Conservation (phyloP, 2,797 vertebrate species). For the Liparis tanakae region DNA sequence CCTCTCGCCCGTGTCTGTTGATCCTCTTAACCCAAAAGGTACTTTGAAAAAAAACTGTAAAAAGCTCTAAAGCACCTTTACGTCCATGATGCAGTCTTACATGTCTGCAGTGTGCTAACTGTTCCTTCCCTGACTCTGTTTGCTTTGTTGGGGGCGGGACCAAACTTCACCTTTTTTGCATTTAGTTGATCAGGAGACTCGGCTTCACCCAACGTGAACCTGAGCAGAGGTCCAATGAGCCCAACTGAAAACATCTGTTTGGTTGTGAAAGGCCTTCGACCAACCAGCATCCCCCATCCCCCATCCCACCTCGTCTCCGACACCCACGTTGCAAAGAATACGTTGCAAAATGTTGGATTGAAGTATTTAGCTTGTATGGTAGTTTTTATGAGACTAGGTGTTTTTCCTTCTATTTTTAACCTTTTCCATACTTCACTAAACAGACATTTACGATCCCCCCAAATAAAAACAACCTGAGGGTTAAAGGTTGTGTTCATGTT, state of each 20-base stretch:
- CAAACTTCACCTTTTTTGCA: neutral
- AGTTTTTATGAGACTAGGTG: neutral
- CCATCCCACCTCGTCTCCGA: neutral
- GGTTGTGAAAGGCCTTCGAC: neutral
- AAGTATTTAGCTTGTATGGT: neutral
- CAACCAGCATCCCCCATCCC: too few relatives aligned
- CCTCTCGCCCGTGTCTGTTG: too few relatives aligned
- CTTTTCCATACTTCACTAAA: neutral
- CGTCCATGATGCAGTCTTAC: too few relatives aligned
- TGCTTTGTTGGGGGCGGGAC: conserved; percentile 1
- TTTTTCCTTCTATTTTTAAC: neutral
- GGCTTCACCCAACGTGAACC: conserved; percentile 9
- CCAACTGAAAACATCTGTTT: conserved; percentile 14
- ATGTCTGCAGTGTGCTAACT: too few relatives aligned
- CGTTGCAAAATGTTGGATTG: neutral
- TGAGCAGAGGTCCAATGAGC: conserved; percentile 7
- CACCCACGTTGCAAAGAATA: neutral
- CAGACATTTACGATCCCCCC: neutral
- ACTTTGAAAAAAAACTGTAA: too few relatives aligned
- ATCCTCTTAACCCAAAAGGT: too few relatives aligned
- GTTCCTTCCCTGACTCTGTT: conserved; percentile 4
- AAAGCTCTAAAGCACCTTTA: too few relatives aligned
- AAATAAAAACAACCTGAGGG: neutral
- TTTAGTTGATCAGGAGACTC: neutral
- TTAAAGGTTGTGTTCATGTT: conserved; percentile 8